Percentiles rank a stretch among this genome's conserved stretches.
Evolutionary conservation across 2,888 invertebrate genomes (phyloP).

Genomic region (Hypolimnas misippus): DNA sequence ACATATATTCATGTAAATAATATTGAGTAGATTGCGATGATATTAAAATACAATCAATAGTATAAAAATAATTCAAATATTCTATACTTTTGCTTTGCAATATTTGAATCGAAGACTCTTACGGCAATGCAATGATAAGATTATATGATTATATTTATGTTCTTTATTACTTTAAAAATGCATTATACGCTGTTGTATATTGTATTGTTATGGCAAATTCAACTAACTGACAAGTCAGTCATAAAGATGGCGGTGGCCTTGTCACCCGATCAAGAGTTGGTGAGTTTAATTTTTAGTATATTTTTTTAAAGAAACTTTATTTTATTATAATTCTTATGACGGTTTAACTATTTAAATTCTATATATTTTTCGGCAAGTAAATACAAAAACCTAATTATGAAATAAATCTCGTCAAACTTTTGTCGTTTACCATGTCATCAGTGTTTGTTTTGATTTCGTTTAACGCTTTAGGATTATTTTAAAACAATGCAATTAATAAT

Average conservation of each 20-base stretch:
- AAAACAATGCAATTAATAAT: background rate
- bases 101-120: too few relatives aligned
- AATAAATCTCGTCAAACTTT: background rate
- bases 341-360: background rate
- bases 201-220: background rate
- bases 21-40: too few relatives aligned
- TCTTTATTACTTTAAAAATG: too few relatives aligned
- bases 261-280: constrained; percentile 91
- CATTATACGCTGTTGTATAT: too few relatives aligned
- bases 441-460: constrained; percentile 80
- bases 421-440: constrained; percentile 75
- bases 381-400: background rate
- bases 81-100: too few relatives aligned
- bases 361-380: background rate
- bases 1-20: too few relatives aligned
- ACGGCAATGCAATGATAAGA: too few relatives aligned
- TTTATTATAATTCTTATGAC: background rate
- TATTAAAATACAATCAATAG: too few relatives aligned
- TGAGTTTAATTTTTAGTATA: constrained; percentile 73
- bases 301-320: constrained; percentile 28
- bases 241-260: constrained; percentile 87
- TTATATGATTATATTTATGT: too few relatives aligned
- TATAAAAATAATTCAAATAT: too few relatives aligned
- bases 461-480: constrained; percentile 20
- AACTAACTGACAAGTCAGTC: constrained; percentile 23